Evolutionary conservation across 2,797 vertebrate genomes (phyloP).

Genomic region (Sphaeramia orbicularis): DNA sequence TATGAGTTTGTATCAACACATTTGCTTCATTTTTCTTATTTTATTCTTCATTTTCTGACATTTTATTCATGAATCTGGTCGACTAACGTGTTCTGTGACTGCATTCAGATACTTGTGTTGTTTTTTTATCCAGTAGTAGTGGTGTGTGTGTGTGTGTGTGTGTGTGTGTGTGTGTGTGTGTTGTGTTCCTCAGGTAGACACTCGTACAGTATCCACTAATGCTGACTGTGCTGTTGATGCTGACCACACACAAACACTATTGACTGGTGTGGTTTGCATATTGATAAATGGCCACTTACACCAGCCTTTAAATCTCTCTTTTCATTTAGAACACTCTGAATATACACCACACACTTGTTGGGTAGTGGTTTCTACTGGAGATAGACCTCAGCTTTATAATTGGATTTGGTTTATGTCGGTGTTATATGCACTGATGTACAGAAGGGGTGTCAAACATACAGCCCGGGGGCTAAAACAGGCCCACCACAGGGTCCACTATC

Average conservation of each 20-base stretch:
- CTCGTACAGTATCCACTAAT: constrained; percentile 23
- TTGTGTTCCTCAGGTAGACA: constrained; percentile 27
- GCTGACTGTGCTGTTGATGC: constrained; percentile 45
- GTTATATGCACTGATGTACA: neutral
- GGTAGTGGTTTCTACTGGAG: neutral
- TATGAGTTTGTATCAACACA: no score
- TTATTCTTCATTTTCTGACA: no score
- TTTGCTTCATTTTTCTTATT: no score
- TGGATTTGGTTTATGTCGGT: neutral
- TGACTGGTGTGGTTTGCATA: constrained; percentile 53
- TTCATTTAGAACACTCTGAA: constrained; percentile 49
- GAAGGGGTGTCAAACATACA: no score
- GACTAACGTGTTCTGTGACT: no score
- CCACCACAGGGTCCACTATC: no score
- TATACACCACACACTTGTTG: constrained; percentile 7
- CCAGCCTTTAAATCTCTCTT: constrained; percentile 29
- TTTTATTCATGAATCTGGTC: no score
- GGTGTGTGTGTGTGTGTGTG: constrained; percentile 7
- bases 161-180: constrained; percentile 9
- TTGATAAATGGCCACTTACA: constrained; percentile 61
- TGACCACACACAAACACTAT: constrained; percentile 52
- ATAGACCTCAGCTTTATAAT: constrained; percentile 4
- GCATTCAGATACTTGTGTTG: no score
- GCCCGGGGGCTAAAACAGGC: no score
- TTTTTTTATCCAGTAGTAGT: no score